These are phyloP conservation scores for Cheilosia impressa DNA, from an alignment of 2,888 invertebrate species.

Conservation along the genomic window DNA sequence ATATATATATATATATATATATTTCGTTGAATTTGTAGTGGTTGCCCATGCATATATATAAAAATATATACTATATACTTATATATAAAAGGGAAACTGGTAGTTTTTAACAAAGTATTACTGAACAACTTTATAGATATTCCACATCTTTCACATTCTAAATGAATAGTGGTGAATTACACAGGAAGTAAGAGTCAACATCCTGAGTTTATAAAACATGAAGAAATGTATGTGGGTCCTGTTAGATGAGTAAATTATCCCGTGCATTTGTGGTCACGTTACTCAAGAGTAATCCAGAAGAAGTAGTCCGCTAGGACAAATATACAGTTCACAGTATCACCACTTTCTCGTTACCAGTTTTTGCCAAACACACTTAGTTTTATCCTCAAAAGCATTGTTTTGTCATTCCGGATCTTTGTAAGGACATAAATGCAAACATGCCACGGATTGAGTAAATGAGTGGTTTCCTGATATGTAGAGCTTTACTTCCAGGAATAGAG, in stretches of 20 bases:
- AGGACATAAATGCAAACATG: conserved; percentile 72
- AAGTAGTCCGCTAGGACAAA: conserved; percentile 66
- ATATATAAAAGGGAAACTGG: not conserved
- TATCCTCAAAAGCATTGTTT: conserved; percentile 69
- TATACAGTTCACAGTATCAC: conserved; percentile 59
- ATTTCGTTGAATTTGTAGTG: not conserved
- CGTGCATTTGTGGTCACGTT: conserved; percentile 64
- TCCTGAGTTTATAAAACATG: conserved; percentile 59
- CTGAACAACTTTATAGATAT: not conserved
- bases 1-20: not conserved
- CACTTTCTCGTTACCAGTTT: conserved; percentile 65
- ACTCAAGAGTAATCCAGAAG: conserved; percentile 58
- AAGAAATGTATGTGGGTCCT: conserved; percentile 53
- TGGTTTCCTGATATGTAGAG: conserved; percentile 69
- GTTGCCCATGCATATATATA: too few species aligned
- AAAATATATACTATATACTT: not conserved
- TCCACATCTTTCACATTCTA: conserved; percentile 25
- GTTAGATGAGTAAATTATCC: conserved; percentile 57
- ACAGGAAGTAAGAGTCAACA: conserved; percentile 63
- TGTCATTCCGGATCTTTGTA: conserved; percentile 73
- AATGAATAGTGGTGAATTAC: conserved; percentile 24
- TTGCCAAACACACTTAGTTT: conserved; percentile 61
- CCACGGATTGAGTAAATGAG: conserved; percentile 72
- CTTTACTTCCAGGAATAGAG: conserved; percentile 47
- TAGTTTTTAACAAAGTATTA: conserved; percentile 3